These are phyloP conservation scores for Tautogolabrus adspersus DNA, from an alignment of 2,113 vertebrate genomes.

Conservation along the genomic window DNA sequence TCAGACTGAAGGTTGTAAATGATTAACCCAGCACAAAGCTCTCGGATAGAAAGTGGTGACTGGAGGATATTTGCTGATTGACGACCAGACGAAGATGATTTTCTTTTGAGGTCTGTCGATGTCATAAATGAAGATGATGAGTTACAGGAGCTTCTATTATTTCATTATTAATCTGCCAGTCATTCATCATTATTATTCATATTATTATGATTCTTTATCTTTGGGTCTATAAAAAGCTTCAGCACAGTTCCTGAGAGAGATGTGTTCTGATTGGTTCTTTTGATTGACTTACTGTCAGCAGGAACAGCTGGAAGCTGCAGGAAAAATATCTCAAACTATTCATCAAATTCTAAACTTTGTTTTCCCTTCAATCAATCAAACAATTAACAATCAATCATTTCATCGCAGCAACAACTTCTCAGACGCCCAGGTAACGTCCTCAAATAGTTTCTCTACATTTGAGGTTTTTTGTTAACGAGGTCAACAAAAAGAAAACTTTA, in stretches of 20 bases:
- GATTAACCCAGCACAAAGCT: slow-evolving; percentile 19
- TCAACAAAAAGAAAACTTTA: background rate
- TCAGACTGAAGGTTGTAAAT: slow-evolving; percentile 34
- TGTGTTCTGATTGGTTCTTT: background rate
- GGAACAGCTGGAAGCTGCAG: background rate
- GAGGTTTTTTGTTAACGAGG: background rate
- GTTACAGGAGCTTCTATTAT: background rate
- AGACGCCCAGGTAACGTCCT: background rate
- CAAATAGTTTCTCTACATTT: background rate
- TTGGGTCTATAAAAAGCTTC: no score
- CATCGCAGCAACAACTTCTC: background rate
- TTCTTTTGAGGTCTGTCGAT: background rate
- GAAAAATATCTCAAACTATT: background rate
- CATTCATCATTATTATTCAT: background rate
- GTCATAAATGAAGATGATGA: no score
- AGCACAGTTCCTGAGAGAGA: background rate
- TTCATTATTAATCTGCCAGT: background rate
- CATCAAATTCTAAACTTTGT: background rate
- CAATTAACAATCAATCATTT: background rate
- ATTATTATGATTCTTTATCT: background rate
- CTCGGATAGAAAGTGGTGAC: background rate
- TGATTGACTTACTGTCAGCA: background rate
- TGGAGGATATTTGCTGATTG: background rate
- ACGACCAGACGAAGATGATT: background rate
- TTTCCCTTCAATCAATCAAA: background rate